These are phyloP conservation scores for Lypha dubia DNA, from an alignment of 2,888 invertebrate species.

Conservation along the genomic window DNA sequence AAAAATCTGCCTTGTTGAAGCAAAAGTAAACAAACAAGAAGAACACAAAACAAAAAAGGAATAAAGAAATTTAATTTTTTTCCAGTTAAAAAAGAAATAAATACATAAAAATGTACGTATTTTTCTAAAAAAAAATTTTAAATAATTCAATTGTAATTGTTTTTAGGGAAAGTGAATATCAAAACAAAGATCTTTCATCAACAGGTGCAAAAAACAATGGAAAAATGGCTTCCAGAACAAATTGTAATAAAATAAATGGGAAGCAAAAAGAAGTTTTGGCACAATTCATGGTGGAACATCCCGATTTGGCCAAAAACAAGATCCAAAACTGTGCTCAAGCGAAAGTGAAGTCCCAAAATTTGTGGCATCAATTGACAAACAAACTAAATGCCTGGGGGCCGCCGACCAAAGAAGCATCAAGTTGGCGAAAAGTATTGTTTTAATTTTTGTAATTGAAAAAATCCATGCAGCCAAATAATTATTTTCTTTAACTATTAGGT, in stretches of 20 bases:
- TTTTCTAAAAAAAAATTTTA: constrained; percentile 19
- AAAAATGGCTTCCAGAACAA: constrained; percentile 34
- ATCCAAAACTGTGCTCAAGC: constrained; percentile 37
- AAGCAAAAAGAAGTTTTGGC: constrained; percentile 39
- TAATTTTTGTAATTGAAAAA: too few relatives aligned
- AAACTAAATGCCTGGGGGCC: constrained; percentile 51
- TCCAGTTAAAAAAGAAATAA: neutral
- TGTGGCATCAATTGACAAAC: constrained; percentile 48
- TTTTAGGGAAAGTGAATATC: constrained; percentile 28
- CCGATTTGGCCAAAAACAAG: constrained; percentile 44
- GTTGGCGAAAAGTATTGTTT: constrained; percentile 54
- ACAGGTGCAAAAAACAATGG: constrained; percentile 20
- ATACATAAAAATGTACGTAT: constrained; percentile 34
- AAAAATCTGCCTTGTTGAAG: too few relatives aligned
- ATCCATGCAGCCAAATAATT: too few relatives aligned
- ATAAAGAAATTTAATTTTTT: too few relatives aligned
- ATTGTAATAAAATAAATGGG: constrained; percentile 37
- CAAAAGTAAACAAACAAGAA: too few relatives aligned
- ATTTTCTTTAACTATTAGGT: too few relatives aligned
- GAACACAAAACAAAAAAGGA: too few relatives aligned
- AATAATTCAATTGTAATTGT: constrained; percentile 23
- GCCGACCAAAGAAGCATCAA: constrained; percentile 40
- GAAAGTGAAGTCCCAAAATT: constrained; percentile 31
- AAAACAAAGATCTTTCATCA: neutral
- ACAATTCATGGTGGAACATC: constrained; percentile 52